Percentiles rank a stretch among this genome's conserved stretches.
Conservation (phyloP, 2,888 invertebrate species). For the Nipponacmea schrenckii region DNA sequence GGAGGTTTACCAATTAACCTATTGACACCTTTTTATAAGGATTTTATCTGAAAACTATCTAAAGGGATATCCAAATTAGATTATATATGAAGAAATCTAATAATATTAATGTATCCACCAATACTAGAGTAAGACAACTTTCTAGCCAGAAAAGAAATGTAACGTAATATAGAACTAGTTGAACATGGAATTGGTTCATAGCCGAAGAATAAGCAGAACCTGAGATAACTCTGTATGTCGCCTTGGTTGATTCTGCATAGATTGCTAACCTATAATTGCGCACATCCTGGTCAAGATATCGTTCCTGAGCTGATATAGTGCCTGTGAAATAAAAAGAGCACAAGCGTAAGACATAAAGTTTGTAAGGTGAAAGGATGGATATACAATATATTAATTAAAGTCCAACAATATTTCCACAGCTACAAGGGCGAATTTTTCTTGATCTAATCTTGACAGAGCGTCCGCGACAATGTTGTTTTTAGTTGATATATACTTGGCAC, state of each 20-base stretch:
- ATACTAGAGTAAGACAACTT: not conserved
- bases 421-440: not conserved
- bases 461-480: not conserved
- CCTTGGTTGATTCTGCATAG: not conserved
- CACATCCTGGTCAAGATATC: not conserved
- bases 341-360: not conserved
- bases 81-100: not conserved
- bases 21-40: not conserved
- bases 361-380: not conserved
- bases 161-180: not conserved
- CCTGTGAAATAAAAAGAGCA: not conserved
- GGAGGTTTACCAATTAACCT: no score
- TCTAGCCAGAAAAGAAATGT: not conserved
- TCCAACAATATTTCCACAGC: not conserved
- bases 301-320: not conserved
- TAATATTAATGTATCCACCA: not conserved
- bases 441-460: not conserved
- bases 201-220: not conserved
- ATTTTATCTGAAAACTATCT: not conserved
- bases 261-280: no score
- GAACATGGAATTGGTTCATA: not conserved
- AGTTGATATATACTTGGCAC: not conserved
- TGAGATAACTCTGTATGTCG: not conserved
- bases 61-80: not conserved
- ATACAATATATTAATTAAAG: not conserved